phyloP scores from a whole-genome alignment of 92 coral and sea anemone species.

The Porites cylindrica region DNA sequence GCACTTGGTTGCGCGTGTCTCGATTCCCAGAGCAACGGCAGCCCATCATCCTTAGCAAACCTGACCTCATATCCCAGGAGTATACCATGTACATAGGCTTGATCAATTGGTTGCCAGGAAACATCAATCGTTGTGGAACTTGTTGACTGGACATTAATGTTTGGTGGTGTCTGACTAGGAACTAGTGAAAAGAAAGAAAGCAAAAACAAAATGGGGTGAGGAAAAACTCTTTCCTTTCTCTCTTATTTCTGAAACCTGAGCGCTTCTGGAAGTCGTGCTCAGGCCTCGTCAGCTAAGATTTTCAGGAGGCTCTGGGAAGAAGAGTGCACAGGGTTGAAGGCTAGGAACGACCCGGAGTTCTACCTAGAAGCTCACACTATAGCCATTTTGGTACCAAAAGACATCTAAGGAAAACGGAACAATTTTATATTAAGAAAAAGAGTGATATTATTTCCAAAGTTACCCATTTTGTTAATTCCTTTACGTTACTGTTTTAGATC shows the following conservation, averaged over 20 bases:
- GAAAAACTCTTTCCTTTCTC: neutral
- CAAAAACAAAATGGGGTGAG: neutral
- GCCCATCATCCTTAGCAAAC: constrained; percentile 22
- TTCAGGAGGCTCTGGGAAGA: too few species aligned
- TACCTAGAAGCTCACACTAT: too few species aligned
- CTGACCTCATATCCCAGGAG: constrained; percentile 51
- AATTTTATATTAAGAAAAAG: too few species aligned
- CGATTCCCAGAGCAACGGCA: neutral
- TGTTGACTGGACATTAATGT: neutral
- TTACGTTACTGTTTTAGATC: too few species aligned
- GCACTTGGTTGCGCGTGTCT: neutral
- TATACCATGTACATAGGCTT: constrained; percentile 47
- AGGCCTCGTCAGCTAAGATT: too few species aligned
- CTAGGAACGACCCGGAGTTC: too few species aligned
- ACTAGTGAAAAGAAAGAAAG: neutral
- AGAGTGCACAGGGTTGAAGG: too few species aligned
- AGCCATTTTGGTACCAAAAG: too few species aligned
- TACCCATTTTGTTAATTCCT: too few species aligned
- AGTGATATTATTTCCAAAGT: too few species aligned
- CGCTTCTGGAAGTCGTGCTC: too few species aligned
- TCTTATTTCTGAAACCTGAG: neutral
- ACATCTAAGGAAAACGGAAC: too few species aligned
- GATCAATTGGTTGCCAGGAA: constrained; percentile 38
- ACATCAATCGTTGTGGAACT: constrained; percentile 38
- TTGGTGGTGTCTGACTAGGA: constrained; percentile 16